phyloP scores from a whole-genome alignment of 2,113 vertebrate species.

The Channa argus region DNA sequence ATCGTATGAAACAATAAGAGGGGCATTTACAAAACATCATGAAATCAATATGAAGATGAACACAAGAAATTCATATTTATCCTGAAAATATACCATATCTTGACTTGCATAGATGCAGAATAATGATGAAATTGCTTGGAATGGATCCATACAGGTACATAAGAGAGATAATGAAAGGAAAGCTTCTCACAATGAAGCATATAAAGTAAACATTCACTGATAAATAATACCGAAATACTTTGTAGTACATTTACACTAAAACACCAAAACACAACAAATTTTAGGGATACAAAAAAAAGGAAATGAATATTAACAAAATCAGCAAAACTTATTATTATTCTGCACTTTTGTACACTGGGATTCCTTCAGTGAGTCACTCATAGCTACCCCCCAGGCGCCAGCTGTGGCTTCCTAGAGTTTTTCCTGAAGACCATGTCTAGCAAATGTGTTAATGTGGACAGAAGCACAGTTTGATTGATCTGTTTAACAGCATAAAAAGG shows the following conservation, averaged over 20 bases:
- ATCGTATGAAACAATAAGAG: constrained; percentile 1
- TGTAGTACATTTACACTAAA: constrained; percentile 2
- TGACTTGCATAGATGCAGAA: neutral
- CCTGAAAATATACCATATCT: neutral
- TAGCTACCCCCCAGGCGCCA: too few relatives aligned
- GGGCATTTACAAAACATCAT: neutral
- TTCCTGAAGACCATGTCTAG: neutral
- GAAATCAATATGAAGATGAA: neutral
- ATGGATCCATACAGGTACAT: neutral
- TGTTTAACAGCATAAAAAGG: too few relatives aligned
- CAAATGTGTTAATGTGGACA: too few relatives aligned
- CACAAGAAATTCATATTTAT: neutral
- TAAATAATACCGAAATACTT: constrained; percentile 25
- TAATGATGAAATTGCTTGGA: neutral
- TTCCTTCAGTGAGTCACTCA: too few relatives aligned
- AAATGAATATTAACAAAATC: constrained; percentile 50
- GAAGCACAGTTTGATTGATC: too few relatives aligned
- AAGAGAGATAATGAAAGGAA: neutral
- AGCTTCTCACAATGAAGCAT: constrained; percentile 13
- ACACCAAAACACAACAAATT: constrained; percentile 23
- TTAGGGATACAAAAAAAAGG: constrained; percentile 28
- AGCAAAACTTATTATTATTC: constrained; percentile 49
- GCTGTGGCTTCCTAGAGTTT: too few relatives aligned
- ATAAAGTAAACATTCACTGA: neutral
- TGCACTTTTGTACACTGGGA: constrained; percentile 34